Conservation (phyloP, 2,113 vertebrate genomes). For the Ptilorrhoa leucosticta region DNA sequence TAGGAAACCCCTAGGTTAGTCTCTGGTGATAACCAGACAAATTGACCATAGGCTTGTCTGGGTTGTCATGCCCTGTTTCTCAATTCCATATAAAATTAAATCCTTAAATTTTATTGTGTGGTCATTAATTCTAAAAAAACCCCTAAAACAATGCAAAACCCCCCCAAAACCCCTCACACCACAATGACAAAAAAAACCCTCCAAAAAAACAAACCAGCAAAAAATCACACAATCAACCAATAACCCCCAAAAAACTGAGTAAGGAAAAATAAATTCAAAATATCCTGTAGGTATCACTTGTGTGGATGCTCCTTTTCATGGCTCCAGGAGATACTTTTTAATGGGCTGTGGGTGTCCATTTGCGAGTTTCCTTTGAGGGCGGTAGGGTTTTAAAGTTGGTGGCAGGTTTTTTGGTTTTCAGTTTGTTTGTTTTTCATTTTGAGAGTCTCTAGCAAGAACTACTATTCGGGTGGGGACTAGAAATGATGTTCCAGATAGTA, state of each 20-base stretch:
- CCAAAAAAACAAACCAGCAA: accelerated
- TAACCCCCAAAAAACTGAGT: accelerated
- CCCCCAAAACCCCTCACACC: accelerated
- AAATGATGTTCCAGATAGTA: not conserved
- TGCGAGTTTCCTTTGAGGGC: not conserved
- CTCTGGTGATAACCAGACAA: not conserved
- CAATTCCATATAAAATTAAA: not conserved
- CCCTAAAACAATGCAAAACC: accelerated
- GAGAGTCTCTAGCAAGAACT: not conserved
- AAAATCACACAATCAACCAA: not conserved
- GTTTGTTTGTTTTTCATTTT: not conserved
- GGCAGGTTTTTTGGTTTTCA: accelerated
- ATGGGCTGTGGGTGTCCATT: not conserved
- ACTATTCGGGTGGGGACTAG: not conserved
- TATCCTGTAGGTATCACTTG: not conserved
- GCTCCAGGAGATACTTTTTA: not conserved
- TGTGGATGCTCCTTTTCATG: not conserved
- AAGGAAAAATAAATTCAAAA: not conserved
- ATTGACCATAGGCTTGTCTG: not conserved
- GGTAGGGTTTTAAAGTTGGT: not conserved
- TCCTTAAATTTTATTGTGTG: not conserved
- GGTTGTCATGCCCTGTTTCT: not conserved
- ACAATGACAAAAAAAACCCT: not conserved
- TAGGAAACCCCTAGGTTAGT: not conserved
- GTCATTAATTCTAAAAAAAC: not conserved